Evolutionary conservation across 2,888 invertebrate genomes (phyloP).

Genomic region (Adelphocoris suturalis): DNA sequence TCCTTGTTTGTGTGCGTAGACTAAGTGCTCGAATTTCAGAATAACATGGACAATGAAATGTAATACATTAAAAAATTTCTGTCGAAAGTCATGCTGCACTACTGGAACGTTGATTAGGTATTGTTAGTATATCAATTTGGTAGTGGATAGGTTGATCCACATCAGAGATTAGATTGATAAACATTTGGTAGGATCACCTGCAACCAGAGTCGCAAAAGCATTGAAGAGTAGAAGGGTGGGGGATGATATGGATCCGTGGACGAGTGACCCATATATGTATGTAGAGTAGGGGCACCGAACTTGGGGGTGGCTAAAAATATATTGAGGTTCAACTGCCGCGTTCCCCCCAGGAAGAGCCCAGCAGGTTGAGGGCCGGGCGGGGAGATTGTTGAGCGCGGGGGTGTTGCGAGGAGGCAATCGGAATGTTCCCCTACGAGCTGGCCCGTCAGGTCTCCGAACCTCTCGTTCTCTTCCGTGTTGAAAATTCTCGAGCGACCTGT

Average conservation of each 20-base stretch:
- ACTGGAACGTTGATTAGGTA: too few species aligned
- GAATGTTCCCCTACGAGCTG: not conserved
- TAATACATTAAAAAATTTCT: too few species aligned
- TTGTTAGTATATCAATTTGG: too few species aligned
- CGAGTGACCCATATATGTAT: slow-evolving; percentile 45
- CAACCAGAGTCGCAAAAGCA: too few species aligned
- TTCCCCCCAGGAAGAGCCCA: not conserved
- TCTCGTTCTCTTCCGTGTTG: not conserved
- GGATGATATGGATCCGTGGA: slow-evolving; percentile 29
- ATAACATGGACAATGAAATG: too few species aligned
- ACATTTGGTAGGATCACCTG: too few species aligned
- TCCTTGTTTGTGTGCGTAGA: too few species aligned
- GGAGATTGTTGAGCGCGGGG: not conserved
- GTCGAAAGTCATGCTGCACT: too few species aligned
- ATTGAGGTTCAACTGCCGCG: slow-evolving; percentile 32
- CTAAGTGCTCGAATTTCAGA: too few species aligned
- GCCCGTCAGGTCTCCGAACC: not conserved
- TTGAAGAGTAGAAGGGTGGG: not conserved
- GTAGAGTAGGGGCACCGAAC: slow-evolving; percentile 40
- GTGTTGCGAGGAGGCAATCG: not conserved
- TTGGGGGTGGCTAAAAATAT: slow-evolving; percentile 43
- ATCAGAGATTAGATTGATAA: too few species aligned
- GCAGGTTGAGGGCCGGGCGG: not conserved
- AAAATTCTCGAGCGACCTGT: not conserved
- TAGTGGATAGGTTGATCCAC: too few species aligned